These are phyloP conservation scores for Kuschelorhynchus macadamiae DNA, from an alignment of 2,888 invertebrate genomes.

Conservation along the genomic window DNA sequence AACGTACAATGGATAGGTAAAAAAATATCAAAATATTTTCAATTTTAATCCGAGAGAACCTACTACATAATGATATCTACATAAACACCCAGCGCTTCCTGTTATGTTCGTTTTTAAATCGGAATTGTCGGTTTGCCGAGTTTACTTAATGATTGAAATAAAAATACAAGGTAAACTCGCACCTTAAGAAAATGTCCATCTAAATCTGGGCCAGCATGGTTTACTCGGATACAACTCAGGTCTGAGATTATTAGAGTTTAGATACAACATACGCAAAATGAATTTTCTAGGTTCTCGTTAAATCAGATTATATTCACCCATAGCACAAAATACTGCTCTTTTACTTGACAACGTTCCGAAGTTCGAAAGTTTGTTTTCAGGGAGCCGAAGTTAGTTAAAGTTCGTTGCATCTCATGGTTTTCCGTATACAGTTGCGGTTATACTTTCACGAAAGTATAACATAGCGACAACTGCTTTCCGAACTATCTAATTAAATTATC, in stretches of 20 bases:
- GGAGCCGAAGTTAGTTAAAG: slow-evolving; percentile 27
- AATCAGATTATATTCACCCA: slow-evolving; percentile 25
- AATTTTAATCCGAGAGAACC: too few species aligned
- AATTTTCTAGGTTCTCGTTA: background rate
- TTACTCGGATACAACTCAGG: too few species aligned
- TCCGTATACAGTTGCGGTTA: slow-evolving; percentile 25
- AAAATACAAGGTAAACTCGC: too few species aligned
- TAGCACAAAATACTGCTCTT: slow-evolving; percentile 25
- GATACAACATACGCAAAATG: background rate
- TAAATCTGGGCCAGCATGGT: too few species aligned
- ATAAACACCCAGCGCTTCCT: too few species aligned
- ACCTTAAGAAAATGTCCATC: too few species aligned
- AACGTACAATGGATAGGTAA: too few species aligned
- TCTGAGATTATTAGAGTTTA: background rate
- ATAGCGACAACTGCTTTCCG: slow-evolving; percentile 31
- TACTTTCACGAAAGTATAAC: slow-evolving; percentile 35
- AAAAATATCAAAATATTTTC: too few species aligned
- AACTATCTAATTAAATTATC: slow-evolving; percentile 33
- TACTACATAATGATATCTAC: too few species aligned
- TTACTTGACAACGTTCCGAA: slow-evolving; percentile 26
- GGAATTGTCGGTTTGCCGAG: too few species aligned
- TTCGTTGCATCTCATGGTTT: slow-evolving; percentile 29
- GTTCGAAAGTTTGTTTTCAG: slow-evolving; percentile 33
- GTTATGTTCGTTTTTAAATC: too few species aligned
- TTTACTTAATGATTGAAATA: too few species aligned